phyloP scores from a whole-genome alignment of 2,888 invertebrate genomes.

The Synanthedon tipuliformis region DNA sequence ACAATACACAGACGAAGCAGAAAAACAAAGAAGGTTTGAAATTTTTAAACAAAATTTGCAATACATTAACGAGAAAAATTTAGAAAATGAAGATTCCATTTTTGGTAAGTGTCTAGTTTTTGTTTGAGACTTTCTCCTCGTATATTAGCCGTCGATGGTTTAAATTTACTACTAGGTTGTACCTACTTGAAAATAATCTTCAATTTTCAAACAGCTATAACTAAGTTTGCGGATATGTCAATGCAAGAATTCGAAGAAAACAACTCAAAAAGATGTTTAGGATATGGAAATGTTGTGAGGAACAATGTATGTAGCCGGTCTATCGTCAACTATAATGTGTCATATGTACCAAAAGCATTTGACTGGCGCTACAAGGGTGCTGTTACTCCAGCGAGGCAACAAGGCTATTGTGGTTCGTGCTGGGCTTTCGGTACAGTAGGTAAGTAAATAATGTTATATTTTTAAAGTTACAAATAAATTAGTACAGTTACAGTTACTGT shows the following conservation, averaged over 20 bases:
- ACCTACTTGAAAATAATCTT: background rate
- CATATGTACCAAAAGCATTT: conserved; percentile 3
- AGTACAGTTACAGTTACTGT: too few species aligned
- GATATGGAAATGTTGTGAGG: too few species aligned
- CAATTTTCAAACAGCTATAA: background rate
- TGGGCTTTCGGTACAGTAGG: conserved; percentile 68
- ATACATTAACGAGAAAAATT: conserved; percentile 8
- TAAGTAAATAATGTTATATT: background rate
- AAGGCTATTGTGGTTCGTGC: conserved; percentile 82
- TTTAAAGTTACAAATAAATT: too few species aligned
- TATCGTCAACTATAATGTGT: too few species aligned
- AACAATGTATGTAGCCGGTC: too few species aligned
- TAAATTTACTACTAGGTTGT: background rate
- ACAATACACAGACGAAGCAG: conserved; percentile 69
- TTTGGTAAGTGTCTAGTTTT: background rate
- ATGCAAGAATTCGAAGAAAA: background rate
- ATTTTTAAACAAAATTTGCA: conserved; percentile 9
- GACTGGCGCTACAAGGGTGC: conserved; percentile 82
- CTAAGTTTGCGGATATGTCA: background rate
- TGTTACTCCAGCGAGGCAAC: conserved; percentile 83
- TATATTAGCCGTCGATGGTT: background rate
- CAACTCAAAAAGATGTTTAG: too few species aligned
- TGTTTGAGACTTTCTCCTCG: too few species aligned
- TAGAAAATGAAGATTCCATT: background rate
- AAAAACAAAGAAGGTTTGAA: conserved; percentile 77